A percentile compares a stretch with the other conserved stretches of the same genome.
These are phyloP conservation scores for Dione vanillae DNA, from an alignment of 2,888 invertebrate species.

Conservation along the genomic window DNA sequence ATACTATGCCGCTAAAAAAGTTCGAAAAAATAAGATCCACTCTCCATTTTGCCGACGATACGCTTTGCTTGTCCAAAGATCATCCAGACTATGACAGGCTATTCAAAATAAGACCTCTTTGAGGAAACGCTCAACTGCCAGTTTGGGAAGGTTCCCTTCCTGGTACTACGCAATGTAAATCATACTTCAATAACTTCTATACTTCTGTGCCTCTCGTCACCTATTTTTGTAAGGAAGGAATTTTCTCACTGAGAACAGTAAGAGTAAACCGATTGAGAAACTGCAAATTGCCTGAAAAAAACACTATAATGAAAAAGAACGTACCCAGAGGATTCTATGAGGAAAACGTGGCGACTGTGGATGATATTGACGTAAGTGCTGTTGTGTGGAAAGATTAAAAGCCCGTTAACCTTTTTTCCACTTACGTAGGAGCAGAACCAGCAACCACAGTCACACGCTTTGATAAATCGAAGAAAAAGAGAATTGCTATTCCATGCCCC, in stretches of 20 bases:
- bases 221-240: constrained; percentile 38
- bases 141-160: no score
- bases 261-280: constrained; percentile 52
- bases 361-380: no score
- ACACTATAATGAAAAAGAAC: constrained; percentile 52
- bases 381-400: no score
- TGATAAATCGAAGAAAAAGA: constrained; percentile 4
- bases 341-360: no score
- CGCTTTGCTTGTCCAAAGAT: constrained; percentile 48
- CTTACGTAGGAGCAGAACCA: no score
- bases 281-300: constrained; percentile 54
- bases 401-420: no score
- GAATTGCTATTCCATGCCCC: constrained; percentile 8
- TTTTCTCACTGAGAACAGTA: constrained; percentile 39
- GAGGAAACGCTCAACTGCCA: no score
- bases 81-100: constrained; percentile 52
- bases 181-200: no score
- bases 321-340: constrained; percentile 40
- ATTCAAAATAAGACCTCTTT: constrained; percentile 51
- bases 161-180: no score
- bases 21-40: constrained; percentile 53
- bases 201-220: no score
- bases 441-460: no score
- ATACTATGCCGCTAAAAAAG: constrained; percentile 53
- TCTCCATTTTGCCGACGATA: no score